These are phyloP conservation scores for Deroptyus accipitrinus DNA, from an alignment of 2,113 vertebrate genomes.

Conservation along the genomic window DNA sequence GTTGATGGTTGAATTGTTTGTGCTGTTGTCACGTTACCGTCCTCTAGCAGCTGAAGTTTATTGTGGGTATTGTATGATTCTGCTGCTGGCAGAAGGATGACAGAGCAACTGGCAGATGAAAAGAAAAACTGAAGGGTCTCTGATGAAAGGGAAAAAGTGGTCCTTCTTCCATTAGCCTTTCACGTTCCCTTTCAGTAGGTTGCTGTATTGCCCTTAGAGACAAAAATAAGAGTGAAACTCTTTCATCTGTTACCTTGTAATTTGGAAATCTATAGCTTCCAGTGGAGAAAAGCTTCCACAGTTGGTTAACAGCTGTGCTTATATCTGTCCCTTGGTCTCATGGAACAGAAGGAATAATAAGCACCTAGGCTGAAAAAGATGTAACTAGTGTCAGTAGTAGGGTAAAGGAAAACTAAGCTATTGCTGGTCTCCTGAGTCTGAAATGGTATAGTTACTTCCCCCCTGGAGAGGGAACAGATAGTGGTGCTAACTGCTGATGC, in stretches of 20 bases:
- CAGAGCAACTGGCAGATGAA: background rate
- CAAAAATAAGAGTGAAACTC: background rate
- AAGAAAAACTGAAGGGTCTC: background rate
- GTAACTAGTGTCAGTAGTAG: background rate
- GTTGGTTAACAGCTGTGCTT: background rate
- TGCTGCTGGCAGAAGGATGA: background rate
- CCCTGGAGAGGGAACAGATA: background rate
- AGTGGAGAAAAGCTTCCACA: background rate
- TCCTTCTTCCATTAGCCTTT: background rate
- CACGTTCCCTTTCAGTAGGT: background rate
- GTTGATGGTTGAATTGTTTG: background rate
- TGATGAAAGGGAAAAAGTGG: background rate
- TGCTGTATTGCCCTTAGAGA: background rate
- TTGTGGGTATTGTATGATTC: background rate
- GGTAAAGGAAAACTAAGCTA: background rate
- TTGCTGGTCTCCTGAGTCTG: background rate
- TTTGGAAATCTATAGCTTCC: background rate
- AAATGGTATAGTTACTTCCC: background rate
- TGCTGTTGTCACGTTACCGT: background rate
- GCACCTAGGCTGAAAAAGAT: background rate
- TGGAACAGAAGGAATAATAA: background rate
- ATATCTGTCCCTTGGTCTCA: background rate
- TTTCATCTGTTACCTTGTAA: background rate
- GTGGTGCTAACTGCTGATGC: background rate
- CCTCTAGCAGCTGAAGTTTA: background rate